Conservation (phyloP, 2,888 invertebrate species). For the Catocala fraxini region DNA sequence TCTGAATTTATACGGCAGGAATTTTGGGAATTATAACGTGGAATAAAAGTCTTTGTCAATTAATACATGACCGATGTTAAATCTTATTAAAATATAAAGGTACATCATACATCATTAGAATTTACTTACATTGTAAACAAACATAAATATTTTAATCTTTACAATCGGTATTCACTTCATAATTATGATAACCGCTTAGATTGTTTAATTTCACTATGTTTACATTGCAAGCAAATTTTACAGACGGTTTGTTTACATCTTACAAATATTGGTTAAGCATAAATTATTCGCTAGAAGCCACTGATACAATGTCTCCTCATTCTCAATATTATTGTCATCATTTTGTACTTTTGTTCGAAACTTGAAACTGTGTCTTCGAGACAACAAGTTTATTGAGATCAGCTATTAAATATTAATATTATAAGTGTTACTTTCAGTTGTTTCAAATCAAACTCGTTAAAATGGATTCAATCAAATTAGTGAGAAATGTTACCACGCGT, state of each 20-base stretch:
- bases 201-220: not conserved
- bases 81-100: not conserved
- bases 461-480: slow-evolving; percentile 13
- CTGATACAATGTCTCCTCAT: slow-evolving; percentile 25
- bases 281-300: slow-evolving; percentile 15
- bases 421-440: slow-evolving; percentile 5
- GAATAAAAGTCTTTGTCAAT: slow-evolving; percentile 3
- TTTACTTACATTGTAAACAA: slow-evolving; percentile 4
- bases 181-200: too few species aligned
- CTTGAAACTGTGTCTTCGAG: slow-evolving; percentile 28
- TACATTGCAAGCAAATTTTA: not conserved
- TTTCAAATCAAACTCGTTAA: slow-evolving; percentile 4
- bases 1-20: too few species aligned
- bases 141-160: not conserved
- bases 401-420: slow-evolving; percentile 15
- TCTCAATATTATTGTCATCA: slow-evolving; percentile 14
- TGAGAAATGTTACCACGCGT: not conserved
- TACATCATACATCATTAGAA: not conserved
- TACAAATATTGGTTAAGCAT: slow-evolving; percentile 2
- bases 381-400: slow-evolving; percentile 44
- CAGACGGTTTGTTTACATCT: not conserved
- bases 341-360: slow-evolving; percentile 44
- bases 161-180: not conserved
- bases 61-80: not conserved
- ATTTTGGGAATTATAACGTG: not conserved